Conservation (phyloP, 2,888 invertebrate genomes). For the Neoaliturus tenellus region DNA sequence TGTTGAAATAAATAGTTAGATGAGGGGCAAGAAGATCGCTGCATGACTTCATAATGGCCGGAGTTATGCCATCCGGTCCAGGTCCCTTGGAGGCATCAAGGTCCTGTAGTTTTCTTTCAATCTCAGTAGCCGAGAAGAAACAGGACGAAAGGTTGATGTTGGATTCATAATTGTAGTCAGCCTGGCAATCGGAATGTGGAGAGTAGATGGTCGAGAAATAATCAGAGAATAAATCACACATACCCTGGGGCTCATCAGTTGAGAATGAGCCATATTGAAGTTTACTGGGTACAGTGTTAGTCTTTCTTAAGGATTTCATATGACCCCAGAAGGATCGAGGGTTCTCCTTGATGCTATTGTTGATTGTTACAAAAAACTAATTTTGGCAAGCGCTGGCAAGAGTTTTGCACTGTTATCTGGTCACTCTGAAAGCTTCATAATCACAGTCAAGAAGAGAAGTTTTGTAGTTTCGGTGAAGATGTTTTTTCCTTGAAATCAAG, state of each 20-base stretch:
- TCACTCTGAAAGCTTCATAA: neutral
- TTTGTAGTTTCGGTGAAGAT: neutral
- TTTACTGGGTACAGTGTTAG: neutral
- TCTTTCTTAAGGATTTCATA: neutral
- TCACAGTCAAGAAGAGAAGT: neutral
- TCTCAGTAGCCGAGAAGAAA: neutral
- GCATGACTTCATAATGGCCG: slow-evolving; percentile 8
- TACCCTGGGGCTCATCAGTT: neutral
- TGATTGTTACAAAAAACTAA: neutral
- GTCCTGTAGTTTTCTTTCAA: slow-evolving; percentile 4
- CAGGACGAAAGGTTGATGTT: neutral
- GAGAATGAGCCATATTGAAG: neutral
- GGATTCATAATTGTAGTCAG: neutral
- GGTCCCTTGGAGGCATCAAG: slow-evolving; percentile 3
- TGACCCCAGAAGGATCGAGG: slow-evolving; percentile 13
- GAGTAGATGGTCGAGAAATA: slow-evolving; percentile 24
- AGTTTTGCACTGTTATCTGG: neutral
- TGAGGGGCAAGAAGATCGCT: slow-evolving; percentile 27
- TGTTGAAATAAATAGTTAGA: neutral
- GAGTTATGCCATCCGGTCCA: slow-evolving; percentile 23
- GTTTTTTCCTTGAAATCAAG: neutral
- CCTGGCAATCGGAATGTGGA: neutral
- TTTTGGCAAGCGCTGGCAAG: neutral
- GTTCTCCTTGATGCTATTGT: neutral
- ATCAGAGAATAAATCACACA: slow-evolving; percentile 26